Conservation (phyloP, 2,888 invertebrate genomes). For the Ecliptopera silaceata region DNA sequence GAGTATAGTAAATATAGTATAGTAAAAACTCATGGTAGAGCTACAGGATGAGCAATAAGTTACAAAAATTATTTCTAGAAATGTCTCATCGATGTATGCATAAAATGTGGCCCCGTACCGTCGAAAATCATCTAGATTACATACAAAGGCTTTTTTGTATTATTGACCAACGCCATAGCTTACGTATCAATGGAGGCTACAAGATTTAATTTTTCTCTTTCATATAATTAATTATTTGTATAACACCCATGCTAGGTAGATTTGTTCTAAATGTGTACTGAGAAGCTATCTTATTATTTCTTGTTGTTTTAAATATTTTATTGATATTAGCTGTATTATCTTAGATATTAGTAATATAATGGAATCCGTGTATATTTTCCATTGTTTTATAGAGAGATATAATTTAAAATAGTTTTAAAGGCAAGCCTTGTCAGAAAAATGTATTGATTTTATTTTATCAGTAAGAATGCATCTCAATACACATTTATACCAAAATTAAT, state of each 20-base stretch:
- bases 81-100: too few relatives aligned
- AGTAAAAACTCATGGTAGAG: too few relatives aligned
- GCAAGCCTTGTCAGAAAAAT: too few relatives aligned
- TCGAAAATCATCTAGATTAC: too few relatives aligned
- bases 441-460: not conserved
- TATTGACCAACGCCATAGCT: too few relatives aligned
- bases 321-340: not conserved
- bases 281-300: conserved; percentile 15
- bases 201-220: too few relatives aligned
- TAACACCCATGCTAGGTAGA: not conserved
- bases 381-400: not conserved
- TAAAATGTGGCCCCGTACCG: too few relatives aligned
- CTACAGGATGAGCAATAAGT: too few relatives aligned
- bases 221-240: not conserved
- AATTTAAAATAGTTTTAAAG: not conserved
- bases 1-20: too few relatives aligned
- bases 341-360: not conserved
- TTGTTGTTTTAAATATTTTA: not conserved
- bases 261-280: conserved; percentile 22
- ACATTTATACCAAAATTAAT: conserved; percentile 16
- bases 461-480: conserved; percentile 17
- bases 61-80: too few relatives aligned
- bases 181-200: too few relatives aligned
- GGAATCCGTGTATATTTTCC: not conserved
- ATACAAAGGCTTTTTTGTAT: too few relatives aligned